A percentile compares a stretch with the other conserved stretches of the same genome.
Conservation (phyloP, 2,113 vertebrate species). For the Pycnonotus jocosus region DNA sequence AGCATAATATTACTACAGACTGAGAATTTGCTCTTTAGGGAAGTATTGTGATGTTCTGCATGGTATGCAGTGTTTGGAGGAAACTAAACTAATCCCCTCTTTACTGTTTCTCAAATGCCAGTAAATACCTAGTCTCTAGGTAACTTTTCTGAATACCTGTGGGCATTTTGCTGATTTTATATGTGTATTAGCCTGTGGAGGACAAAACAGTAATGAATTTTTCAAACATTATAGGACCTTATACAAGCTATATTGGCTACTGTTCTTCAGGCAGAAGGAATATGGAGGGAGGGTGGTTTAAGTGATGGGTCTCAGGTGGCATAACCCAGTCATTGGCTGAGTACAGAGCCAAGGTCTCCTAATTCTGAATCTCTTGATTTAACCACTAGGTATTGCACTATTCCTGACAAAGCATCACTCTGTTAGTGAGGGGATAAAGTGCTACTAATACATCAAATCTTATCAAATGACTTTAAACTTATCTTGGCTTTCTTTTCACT, state of each 20-base stretch:
- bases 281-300: neutral
- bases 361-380: constrained; percentile 24
- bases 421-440: constrained; percentile 30
- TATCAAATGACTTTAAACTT: constrained; percentile 57
- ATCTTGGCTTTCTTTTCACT: constrained; percentile 47
- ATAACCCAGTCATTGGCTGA: neutral
- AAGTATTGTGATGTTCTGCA: neutral
- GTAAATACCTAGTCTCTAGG: neutral
- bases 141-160: neutral
- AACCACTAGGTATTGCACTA: neutral
- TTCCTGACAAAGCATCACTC: constrained; percentile 39
- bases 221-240: neutral
- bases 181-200: neutral
- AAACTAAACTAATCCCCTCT: neutral
- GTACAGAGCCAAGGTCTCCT: constrained; percentile 22
- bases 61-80: neutral
- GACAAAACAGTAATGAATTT: neutral
- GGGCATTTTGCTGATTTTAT: neutral
- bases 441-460: constrained; percentile 64
- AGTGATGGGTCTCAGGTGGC: neutral
- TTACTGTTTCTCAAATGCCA: neutral
- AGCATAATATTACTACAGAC: neutral
- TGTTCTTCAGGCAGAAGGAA: neutral
- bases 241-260: neutral
- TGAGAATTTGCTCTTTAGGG: neutral